These are phyloP conservation scores for Cavia aperea DNA, from an alignment of 2,113 vertebrate genomes.

Conservation along the genomic window DNA sequence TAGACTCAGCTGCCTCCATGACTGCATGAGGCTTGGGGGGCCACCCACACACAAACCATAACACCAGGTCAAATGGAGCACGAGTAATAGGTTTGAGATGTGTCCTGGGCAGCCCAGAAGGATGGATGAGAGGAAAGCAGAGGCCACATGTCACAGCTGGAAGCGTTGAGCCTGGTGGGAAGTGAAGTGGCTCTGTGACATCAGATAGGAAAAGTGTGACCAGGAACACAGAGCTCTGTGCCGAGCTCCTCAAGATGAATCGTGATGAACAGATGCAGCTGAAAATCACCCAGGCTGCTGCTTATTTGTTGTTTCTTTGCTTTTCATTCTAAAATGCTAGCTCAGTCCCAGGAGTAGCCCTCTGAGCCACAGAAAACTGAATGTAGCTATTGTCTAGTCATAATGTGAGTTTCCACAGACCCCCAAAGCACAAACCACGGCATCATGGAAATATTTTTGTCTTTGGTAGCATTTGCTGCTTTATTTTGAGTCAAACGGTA, in stretches of 20 bases:
- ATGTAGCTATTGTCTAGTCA: not conserved
- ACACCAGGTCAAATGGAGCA: not conserved
- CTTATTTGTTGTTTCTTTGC: not conserved
- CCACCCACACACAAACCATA: too few species aligned
- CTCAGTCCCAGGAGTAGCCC: not conserved
- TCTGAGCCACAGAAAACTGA: not conserved
- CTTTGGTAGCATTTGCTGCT: constrained; percentile 43
- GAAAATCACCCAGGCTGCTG: not conserved
- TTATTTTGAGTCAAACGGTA: constrained; percentile 61
- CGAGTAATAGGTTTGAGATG: not conserved
- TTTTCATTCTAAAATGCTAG: not conserved
- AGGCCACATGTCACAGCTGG: not conserved
- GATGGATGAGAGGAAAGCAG: not conserved
- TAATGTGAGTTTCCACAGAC: not conserved
- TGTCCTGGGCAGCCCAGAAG: not conserved
- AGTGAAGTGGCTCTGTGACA: not conserved
- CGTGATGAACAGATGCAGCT: not conserved
- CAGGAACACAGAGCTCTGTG: not conserved
- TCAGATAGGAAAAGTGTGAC: not conserved
- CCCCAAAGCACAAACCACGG: not conserved
- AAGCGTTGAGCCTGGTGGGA: not conserved
- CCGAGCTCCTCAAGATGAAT: not conserved
- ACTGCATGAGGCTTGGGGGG: too few species aligned
- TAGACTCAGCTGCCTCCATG: too few species aligned
- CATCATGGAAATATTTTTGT: constrained; percentile 48